Base-by-base conservation (phyloP, 2,113 vertebrate genomes). In the Triplophysa rosa region DNA sequence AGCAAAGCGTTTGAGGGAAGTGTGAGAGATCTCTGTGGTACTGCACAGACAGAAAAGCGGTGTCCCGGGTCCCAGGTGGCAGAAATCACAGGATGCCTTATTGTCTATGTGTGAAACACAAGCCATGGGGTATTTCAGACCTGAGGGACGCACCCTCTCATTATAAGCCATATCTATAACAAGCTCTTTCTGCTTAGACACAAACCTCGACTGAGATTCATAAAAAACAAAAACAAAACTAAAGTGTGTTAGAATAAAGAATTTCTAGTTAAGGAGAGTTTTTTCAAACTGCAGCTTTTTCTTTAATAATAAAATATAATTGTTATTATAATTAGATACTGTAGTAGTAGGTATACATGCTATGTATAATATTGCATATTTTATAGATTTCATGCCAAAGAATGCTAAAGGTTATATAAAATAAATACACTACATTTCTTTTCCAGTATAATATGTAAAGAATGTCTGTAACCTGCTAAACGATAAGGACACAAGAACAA, bases 81-180 rank as follows among this genome's bases (percentile, higher is more conserved):
- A 83, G 82, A 83, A 82, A 83, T 85, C 79, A 84, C 82, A 85
- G 82, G 87, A 84, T 80, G 75, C 80, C 74, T 77, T 76, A 87
- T 88, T 88, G 87, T 88, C 84, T 83, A 83, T 75, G 79, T 77
- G 79, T 80, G 87, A 88, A 88, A 88, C 73, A 84, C 82, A 85
- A 87, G 74, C 84, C 87, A 83, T 80, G 42, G 52, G 62, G 65
- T 77, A 88, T 84, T 84, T 88, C 84, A 87, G 76, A 77, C 61
- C 72, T 49, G 78, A 76, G 80, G 68, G 79, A 77, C 79, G 81
- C 82, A 71, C 82, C 83, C 82, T 78, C 79, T 81, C 69, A 79
- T 63, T 67, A 67, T 73, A 40, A 63, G 56, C 65, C 71, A 75
- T 75, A 75, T 83, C 81, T 69, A 67, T 79, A 56, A 40, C 54